Evolutionary conservation across 2,888 invertebrate species (phyloP).

Genomic region (Drosophila testacea): DNA sequence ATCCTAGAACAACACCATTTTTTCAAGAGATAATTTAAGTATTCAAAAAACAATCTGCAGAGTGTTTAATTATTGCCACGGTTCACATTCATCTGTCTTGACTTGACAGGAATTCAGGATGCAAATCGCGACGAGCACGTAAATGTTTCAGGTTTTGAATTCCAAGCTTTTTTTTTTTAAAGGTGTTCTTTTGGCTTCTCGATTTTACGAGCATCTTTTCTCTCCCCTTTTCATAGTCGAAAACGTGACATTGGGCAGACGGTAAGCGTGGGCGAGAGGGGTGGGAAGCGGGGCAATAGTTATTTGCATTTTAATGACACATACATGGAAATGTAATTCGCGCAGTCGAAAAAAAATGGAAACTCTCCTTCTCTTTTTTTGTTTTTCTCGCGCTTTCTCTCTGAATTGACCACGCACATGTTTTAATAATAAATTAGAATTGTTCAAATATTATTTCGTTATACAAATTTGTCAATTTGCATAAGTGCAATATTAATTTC

Average conservation of each 20-base stretch:
- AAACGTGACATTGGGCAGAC: slow-evolving; percentile 34
- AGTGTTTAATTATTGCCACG: slow-evolving; percentile 40
- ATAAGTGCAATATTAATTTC: slow-evolving; percentile 4
- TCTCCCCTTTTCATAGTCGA: not conserved
- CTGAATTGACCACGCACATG: not conserved
- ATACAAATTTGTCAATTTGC: not conserved
- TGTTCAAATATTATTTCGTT: slow-evolving; percentile 4
- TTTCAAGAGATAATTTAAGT: slow-evolving; percentile 7
- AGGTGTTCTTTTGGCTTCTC: slow-evolving; percentile 12
- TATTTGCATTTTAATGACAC: slow-evolving; percentile 68
- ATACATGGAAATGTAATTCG: slow-evolving; percentile 17
- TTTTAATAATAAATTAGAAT: slow-evolving; percentile 5
- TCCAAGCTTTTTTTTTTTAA: slow-evolving; percentile 30
- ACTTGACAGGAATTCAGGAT: slow-evolving; percentile 14
- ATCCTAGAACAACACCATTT: not conserved
- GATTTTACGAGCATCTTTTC: slow-evolving; percentile 11
- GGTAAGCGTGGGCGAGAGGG: too few relatives aligned
- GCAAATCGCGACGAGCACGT: slow-evolving; percentile 44
- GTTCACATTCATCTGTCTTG: not conserved
- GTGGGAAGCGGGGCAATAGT: slow-evolving; percentile 16
- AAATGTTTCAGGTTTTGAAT: slow-evolving; percentile 40
- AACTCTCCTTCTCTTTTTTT: not conserved
- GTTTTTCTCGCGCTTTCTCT: not conserved
- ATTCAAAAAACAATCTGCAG: slow-evolving; percentile 8
- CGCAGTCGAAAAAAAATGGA: not conserved